Base-by-base conservation (phyloP, 2,888 invertebrate genomes). In the Xestia sexstrigata region DNA sequence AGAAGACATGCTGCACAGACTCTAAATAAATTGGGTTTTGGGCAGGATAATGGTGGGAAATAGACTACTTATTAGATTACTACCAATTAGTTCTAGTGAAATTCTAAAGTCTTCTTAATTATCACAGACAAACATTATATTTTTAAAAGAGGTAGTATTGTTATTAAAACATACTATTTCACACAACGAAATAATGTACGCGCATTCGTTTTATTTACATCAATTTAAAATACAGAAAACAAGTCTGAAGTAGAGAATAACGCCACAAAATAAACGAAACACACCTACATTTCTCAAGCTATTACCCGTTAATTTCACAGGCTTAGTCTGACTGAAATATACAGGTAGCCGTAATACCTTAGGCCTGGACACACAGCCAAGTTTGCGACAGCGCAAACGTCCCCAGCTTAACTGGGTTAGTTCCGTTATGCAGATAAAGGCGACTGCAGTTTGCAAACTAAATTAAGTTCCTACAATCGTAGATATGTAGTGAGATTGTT, bases 351-450 rank as follows among this genome's bases (percentile, higher is more conserved):
- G 20, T 67, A 76, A 81, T 63, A 73, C 26, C 73, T 83, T 83
- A 82, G 79, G 80, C 73, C 73, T 75, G 76, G 70, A 76, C 55
- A 77, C 74, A 83, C 73, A 70, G 49, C 70, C 70, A 62, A 86
- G 85, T 83, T 81, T 82, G 82, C 79, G 78, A 81, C 82, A 85
- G 77, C 81, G 80, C 87, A 90, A 89, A 90, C 87, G 82, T 83
- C 84, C 86, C 58, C 39, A 87, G 91, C 89, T 91, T 91, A 90
- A 89, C 89, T 82, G 82, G 81, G 77, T 86, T 84, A 84, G 85
- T 87, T 88, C 88, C 78, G 83, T 89, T 90, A 91, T 92, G 91
- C 91, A 93, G 91, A 92, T 92, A 92, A 88, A 85, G 76, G 76
- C 74, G 79, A 75, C 83, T 90, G 91, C 89, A 93, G 89, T 90